These are phyloP conservation scores for Thamnophis sirtalis DNA, from an alignment of 2,113 vertebrate species.

Conservation along the genomic window DNA sequence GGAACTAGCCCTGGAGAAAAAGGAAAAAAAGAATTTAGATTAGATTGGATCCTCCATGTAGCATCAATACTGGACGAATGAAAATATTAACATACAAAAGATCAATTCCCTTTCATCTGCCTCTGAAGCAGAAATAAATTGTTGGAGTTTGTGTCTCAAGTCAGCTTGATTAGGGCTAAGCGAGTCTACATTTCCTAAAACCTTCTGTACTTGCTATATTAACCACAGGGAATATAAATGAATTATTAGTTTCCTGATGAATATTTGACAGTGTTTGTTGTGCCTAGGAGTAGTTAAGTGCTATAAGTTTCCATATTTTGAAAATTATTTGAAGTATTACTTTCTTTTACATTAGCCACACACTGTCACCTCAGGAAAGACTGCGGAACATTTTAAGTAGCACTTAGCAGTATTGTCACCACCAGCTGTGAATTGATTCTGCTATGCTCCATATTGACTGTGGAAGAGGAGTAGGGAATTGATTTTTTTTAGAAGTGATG, in stretches of 20 bases:
- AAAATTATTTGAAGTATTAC: not conserved
- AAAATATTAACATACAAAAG: not conserved
- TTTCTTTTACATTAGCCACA: not conserved
- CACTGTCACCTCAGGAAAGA: not conserved
- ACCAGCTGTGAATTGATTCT: not conserved
- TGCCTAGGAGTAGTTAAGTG: not conserved
- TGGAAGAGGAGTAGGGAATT: not conserved
- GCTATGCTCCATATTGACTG: not conserved
- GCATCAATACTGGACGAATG: not conserved
- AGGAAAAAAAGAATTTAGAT: not conserved
- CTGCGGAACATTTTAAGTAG: not conserved
- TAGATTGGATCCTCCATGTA: not conserved
- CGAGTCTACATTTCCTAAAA: not conserved
- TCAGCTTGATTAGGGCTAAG: not conserved
- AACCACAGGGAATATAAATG: not conserved
- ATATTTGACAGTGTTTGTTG: not conserved
- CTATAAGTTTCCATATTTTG: not conserved
- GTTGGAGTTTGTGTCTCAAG: not conserved
- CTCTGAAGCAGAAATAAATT: not conserved
- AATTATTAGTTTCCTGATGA: not conserved
- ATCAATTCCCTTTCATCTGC: not conserved
- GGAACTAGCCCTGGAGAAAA: not conserved
- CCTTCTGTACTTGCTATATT: not conserved
- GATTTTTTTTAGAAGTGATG: constrained; percentile 1
- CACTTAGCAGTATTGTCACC: not conserved